Evolutionary conservation across 2,113 vertebrate genomes (phyloP).

Genomic region (Procavia capensis): DNA sequence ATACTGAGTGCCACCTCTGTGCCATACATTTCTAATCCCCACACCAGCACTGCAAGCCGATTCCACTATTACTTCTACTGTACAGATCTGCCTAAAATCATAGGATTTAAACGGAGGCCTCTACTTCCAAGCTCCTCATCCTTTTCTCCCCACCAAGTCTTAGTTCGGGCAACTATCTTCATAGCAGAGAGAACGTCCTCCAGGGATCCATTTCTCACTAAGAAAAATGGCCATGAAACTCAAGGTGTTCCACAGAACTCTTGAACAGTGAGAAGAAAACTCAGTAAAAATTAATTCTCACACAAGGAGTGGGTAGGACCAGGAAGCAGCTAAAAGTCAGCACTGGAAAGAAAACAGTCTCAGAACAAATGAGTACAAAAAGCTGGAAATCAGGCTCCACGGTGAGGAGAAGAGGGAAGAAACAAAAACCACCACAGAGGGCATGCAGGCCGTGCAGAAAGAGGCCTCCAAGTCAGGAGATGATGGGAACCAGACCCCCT

Average conservation of each 20-base stretch:
- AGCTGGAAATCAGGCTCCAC: neutral
- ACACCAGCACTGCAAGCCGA: neutral
- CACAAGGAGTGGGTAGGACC: neutral
- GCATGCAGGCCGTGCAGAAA: neutral
- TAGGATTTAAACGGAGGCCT: neutral
- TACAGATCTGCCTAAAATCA: neutral
- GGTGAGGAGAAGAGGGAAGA: neutral
- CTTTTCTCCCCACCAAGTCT: neutral
- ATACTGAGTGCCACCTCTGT: fast-evolving
- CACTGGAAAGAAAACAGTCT: neutral
- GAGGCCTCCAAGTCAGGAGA: neutral
- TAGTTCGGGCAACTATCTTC: neutral
- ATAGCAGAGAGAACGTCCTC: neutral
- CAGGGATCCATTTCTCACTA: neutral
- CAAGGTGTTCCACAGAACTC: neutral
- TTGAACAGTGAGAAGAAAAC: neutral
- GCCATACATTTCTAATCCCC: fast-evolving
- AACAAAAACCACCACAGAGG: neutral
- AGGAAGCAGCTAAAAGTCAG: neutral
- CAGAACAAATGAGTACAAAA: neutral
- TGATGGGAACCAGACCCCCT: neutral
- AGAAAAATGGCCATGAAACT: neutral
- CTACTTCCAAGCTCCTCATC: neutral
- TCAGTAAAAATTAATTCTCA: neutral
- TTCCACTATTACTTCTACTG: neutral